Conservation (phyloP, 2,888 invertebrate genomes). For the Noctua comes region DNA sequence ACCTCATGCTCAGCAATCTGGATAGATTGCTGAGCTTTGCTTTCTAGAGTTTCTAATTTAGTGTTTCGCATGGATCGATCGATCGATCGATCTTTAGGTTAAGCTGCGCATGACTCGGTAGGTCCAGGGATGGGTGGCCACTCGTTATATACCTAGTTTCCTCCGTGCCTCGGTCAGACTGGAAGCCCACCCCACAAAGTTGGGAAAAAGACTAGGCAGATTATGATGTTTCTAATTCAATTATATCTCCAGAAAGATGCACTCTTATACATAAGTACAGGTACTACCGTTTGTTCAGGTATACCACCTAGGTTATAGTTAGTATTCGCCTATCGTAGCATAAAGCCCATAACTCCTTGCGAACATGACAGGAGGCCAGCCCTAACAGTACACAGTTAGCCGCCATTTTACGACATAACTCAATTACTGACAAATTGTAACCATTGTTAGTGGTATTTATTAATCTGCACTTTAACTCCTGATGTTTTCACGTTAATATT, state of each 20-base stretch:
- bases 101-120: no score
- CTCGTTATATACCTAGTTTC: no score
- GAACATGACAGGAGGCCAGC: constrained; percentile 48
- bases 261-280: background rate
- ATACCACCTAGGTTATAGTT: constrained; percentile 3
- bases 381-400: constrained; percentile 41
- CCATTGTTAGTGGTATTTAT: constrained; percentile 59
- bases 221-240: background rate
- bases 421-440: constrained; percentile 61
- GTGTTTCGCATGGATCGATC: no score
- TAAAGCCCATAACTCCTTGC: constrained; percentile 40
- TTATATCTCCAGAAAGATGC: background rate
- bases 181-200: no score
- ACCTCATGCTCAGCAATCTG: no score
- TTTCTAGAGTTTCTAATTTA: no score
- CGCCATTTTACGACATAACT: constrained; percentile 51
- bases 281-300: background rate
- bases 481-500: constrained; percentile 33
- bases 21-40: no score
- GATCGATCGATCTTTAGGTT: no score
- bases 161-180: no score
- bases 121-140: no score
- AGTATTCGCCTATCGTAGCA: constrained; percentile 13
- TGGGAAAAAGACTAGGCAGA: no score
- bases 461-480: constrained; percentile 51